A percentile compares a stretch with the other conserved stretches of the same genome.
These are phyloP conservation scores for Harmothoe impar DNA, from an alignment of 2,888 invertebrate genomes.

Conservation along the genomic window DNA sequence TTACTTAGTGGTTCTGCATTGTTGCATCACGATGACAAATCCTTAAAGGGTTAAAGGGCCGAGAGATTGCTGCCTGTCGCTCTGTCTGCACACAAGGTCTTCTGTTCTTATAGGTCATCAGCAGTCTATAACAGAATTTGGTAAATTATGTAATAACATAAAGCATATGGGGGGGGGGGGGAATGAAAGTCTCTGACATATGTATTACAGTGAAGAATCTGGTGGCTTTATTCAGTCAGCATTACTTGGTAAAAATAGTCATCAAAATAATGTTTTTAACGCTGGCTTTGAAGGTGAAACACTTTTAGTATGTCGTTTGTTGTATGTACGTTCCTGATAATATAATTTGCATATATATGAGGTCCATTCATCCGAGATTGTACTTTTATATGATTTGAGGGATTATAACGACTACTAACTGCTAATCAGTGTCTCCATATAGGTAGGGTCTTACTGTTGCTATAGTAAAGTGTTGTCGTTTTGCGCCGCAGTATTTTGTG, in stretches of 20 bases:
- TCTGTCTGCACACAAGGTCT: too few species aligned
- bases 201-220: too few species aligned
- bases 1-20: too few species aligned
- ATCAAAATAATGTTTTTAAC: not conserved
- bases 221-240: too few species aligned
- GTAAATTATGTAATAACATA: too few species aligned
- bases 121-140: too few species aligned
- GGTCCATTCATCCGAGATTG: not conserved
- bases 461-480: conserved; percentile 16
- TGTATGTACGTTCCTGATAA: not conserved
- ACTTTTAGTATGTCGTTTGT: not conserved
- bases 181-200: too few species aligned
- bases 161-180: too few species aligned
- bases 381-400: not conserved
- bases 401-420: not conserved
- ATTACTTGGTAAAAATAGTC: not conserved
- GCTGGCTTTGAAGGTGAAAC: not conserved
- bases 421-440: not conserved
- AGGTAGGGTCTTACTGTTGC: not conserved
- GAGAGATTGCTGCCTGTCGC: too few species aligned
- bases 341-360: not conserved
- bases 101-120: too few species aligned
- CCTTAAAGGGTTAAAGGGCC: too few species aligned
- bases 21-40: too few species aligned
- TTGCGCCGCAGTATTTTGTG: conserved; percentile 45